Evolutionary conservation across 30 jellyfish, hydroid and myxozoan species (phyloP).

Genomic region (Pelagia noctiluca): DNA sequence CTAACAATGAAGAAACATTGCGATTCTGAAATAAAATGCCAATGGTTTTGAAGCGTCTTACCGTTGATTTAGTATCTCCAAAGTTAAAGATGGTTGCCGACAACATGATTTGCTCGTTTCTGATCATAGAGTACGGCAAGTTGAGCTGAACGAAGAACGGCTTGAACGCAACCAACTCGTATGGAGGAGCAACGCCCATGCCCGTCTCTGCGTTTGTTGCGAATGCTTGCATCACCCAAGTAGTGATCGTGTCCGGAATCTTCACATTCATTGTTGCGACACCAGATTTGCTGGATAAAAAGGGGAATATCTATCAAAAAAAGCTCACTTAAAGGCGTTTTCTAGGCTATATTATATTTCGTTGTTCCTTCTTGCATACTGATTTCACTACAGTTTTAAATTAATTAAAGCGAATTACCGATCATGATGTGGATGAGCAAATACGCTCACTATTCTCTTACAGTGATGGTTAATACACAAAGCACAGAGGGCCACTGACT

Average conservation of each 20-base stretch:
- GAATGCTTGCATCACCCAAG: slow-evolving; percentile 55
- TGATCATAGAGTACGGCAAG: slow-evolving; percentile 12
- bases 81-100: slow-evolving; percentile 35
- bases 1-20: no score
- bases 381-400: no score
- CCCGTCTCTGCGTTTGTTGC: slow-evolving; percentile 39
- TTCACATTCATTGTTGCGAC: slow-evolving; percentile 12
- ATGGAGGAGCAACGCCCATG: slow-evolving; percentile 44
- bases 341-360: no score
- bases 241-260: slow-evolving; percentile 47
- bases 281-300: slow-evolving; percentile 1
- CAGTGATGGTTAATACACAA: no score
- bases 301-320: no score
- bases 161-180: slow-evolving; percentile 15
- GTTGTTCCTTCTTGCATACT: no score
- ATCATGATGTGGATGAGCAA: no score
- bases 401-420: no score
- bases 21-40: no score
- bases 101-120: slow-evolving; percentile 38
- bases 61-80: slow-evolving; percentile 12
- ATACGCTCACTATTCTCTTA: no score
- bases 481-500: no score
- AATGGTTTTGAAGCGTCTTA: not conserved
- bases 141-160: slow-evolving; percentile 35
- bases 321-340: no score